Percentiles rank a stretch among this genome's conserved stretches.
These are phyloP conservation scores for Diphyllodes magnificus DNA, from an alignment of 2,113 vertebrate genomes.

Conservation along the genomic window DNA sequence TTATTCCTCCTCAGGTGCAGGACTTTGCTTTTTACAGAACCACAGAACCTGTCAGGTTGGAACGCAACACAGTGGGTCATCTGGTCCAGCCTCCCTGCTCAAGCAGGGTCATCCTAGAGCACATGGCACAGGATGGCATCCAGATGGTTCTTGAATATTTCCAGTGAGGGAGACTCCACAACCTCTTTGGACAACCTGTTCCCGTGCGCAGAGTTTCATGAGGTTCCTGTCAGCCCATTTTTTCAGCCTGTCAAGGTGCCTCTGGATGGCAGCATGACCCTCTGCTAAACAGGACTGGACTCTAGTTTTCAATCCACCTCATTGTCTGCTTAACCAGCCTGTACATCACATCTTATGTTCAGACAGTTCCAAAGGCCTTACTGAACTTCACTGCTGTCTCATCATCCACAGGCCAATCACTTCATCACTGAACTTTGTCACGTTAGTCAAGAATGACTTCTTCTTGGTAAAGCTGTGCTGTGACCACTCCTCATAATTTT, in stretches of 20 bases:
- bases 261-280: not conserved
- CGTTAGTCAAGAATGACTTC: not conserved
- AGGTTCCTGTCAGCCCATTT: not conserved
- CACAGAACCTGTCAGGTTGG: not conserved
- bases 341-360: not conserved
- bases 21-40: not conserved
- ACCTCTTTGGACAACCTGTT: not conserved
- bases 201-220: not conserved
- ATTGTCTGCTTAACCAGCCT: not conserved
- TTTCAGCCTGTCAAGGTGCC: not conserved
- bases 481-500: not conserved
- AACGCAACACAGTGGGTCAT: not conserved
- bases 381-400: not conserved
- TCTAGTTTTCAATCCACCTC: not conserved
- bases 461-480: not conserved
- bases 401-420: not conserved
- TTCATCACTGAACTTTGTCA: not conserved
- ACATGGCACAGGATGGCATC: not conserved
- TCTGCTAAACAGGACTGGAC: not conserved
- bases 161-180: not conserved
- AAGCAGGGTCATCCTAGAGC: not conserved
- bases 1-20: not conserved
- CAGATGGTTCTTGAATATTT: not conserved
- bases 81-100: not conserved
- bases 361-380: not conserved